Conservation (phyloP, 1,140 invertebrate genomes). For the Pararge aegeria region DNA sequence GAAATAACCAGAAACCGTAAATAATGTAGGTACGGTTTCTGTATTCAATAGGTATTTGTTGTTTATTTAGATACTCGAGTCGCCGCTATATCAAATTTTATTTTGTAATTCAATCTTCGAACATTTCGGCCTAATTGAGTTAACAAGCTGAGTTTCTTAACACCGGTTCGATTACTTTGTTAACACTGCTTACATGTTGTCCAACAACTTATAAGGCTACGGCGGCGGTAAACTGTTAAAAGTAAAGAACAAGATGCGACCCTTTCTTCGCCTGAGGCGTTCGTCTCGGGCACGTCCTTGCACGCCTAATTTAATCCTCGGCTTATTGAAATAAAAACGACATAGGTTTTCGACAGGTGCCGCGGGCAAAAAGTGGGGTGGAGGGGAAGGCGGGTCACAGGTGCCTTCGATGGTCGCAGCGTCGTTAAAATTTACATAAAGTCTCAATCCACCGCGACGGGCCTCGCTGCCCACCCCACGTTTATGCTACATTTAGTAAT, state of each 20-base stretch:
- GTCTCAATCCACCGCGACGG: slow-evolving; percentile 74
- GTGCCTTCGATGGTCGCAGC: slow-evolving; percentile 76
- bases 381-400: slow-evolving; percentile 57
- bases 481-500: slow-evolving; percentile 80
- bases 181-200: slow-evolving; percentile 6
- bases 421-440: slow-evolving; percentile 80
- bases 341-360: slow-evolving; percentile 78
- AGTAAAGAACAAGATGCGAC: slow-evolving; percentile 43
- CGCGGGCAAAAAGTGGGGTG: slow-evolving; percentile 38
- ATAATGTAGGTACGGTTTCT: not conserved
- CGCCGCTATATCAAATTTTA: not conserved
- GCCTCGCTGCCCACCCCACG: slow-evolving; percentile 69
- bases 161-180: slow-evolving; percentile 9
- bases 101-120: slow-evolving; percentile 6
- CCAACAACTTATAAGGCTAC: slow-evolving; percentile 9
- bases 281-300: slow-evolving; percentile 48
- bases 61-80: not conserved
- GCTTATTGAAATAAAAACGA: slow-evolving; percentile 79
- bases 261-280: slow-evolving; percentile 34
- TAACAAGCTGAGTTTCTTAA: slow-evolving; percentile 3
- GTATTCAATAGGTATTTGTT: not conserved
- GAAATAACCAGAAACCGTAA: not conserved
- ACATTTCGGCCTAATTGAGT: slow-evolving; percentile 6
- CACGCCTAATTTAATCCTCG: slow-evolving; percentile 75
- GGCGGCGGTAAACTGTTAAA: slow-evolving; percentile 3